phyloP scores from a whole-genome alignment of 2,113 vertebrate species.

The Arizona elegans region DNA sequence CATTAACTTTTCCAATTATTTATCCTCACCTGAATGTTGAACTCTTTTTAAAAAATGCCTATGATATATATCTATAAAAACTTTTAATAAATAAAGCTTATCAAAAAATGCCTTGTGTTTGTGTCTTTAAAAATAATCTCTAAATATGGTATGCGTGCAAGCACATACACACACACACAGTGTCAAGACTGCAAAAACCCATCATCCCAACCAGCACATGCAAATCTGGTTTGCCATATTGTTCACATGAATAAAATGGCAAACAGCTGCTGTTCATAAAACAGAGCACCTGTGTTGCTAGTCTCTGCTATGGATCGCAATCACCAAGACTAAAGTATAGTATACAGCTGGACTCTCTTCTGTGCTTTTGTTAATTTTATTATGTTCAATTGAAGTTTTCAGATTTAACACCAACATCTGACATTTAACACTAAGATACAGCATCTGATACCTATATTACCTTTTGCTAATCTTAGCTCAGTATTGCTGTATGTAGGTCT shows the following conservation, averaged over 20 bases:
- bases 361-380: not conserved
- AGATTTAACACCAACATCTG: not conserved
- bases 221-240: not conserved
- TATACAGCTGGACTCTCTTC: not conserved
- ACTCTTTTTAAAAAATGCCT: not conserved
- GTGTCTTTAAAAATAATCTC: not conserved
- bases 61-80: not conserved
- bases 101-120: not conserved
- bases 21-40: not conserved
- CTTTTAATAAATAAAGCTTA: not conserved
- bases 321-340: not conserved
- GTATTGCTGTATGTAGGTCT: conserved; percentile 37
- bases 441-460: not conserved
- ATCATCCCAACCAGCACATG: not conserved
- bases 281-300: not conserved
- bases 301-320: not conserved
- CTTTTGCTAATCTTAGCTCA: conserved; percentile 28
- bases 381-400: not conserved
- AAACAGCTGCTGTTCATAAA: not conserved
- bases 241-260: not conserved
- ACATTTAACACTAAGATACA: not conserved
- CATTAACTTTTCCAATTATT: not conserved
- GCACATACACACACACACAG: not conserved
- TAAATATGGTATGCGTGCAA: not conserved
- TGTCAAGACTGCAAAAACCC: not conserved